A percentile compares a stretch with the other conserved stretches of the same genome.
phyloP scores from a whole-genome alignment of 2,797 vertebrate species.

The Sarcophilus harrisii region DNA sequence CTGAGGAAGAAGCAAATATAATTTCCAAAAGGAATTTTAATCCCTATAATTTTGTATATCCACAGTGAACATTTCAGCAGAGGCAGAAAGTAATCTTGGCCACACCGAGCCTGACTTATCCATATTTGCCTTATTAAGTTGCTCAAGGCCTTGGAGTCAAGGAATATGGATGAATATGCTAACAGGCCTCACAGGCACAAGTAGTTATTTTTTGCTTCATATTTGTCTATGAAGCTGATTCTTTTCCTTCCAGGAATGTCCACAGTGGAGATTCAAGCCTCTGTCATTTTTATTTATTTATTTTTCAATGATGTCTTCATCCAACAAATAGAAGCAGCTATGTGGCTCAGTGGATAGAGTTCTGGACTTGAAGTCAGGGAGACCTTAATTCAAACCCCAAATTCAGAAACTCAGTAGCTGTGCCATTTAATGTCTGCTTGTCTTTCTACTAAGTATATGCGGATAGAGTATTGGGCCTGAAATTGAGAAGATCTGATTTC shows the following conservation, averaged over 20 bases:
- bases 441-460: no score
- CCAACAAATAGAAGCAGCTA: no score
- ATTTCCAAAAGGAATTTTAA: no score
- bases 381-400: no score
- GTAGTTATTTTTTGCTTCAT: background rate
- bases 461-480: no score
- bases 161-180: background rate
- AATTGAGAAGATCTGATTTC: no score
- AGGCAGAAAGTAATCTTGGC: background rate
- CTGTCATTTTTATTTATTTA: background rate
- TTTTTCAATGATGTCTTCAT: no score
- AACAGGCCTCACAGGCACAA: background rate
- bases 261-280: background rate
- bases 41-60: background rate
- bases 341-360: no score
- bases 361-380: no score
- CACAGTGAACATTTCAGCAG: background rate
- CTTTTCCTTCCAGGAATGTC: background rate
- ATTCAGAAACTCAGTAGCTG: no score
- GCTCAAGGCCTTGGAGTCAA: background rate
- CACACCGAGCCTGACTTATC: background rate
- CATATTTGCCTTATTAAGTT: background rate
- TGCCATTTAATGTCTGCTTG: no score
- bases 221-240: background rate
- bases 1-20: background rate